Percentiles rank a stretch among this genome's conserved stretches.
Evolutionary conservation across 2,113 vertebrate genomes (phyloP).

Genomic region (Alligator mississippiensis): DNA sequence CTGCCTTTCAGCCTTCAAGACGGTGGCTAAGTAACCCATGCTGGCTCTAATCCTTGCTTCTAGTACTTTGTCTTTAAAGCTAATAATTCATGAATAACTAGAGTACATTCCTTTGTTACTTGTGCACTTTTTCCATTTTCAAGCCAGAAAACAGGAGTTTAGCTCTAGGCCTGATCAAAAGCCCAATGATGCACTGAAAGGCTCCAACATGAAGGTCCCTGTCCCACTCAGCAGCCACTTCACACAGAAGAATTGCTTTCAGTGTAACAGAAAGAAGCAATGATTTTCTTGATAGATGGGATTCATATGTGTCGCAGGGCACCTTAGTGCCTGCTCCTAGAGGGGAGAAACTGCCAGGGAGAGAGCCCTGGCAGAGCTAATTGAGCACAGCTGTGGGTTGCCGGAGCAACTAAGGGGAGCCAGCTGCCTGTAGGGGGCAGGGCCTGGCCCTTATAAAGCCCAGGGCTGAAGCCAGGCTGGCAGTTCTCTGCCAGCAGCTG

Average conservation of each 20-base stretch:
- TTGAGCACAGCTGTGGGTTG: no score
- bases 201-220: background rate
- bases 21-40: background rate
- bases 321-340: no score
- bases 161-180: background rate
- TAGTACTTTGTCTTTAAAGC: background rate
- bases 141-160: background rate
- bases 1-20: background rate
- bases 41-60: background rate
- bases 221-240: background rate
- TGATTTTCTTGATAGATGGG: background rate
- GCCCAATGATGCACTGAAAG: background rate
- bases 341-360: no score
- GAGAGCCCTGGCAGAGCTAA: no score
- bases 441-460: no score
- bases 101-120: background rate
- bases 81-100: background rate
- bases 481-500: no score
- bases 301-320: no score
- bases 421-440: no score
- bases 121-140: background rate
- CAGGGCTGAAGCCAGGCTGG: no score
- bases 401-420: no score
- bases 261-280: background rate
- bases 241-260: background rate